These are phyloP conservation scores for Spea bombifrons DNA, from an alignment of 2,113 vertebrate species.

Conservation along the genomic window DNA sequence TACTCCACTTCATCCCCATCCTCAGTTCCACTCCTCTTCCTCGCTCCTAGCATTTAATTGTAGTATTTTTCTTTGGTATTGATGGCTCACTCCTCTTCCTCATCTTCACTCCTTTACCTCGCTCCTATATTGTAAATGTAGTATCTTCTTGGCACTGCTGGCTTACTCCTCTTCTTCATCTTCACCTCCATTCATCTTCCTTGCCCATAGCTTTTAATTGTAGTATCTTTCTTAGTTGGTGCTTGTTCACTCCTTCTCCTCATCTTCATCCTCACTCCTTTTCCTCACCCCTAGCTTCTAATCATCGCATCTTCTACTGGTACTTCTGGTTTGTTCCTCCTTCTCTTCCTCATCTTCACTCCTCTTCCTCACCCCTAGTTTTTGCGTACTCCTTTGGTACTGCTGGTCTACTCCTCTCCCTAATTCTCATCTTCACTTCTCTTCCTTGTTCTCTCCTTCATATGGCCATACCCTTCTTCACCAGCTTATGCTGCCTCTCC, in stretches of 20 bases:
- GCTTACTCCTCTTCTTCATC: neutral
- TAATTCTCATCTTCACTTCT: neutral
- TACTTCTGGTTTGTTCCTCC: neutral
- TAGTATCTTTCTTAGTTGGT: neutral
- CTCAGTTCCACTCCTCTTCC: neutral
- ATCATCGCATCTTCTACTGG: conserved; percentile 1
- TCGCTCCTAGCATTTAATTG: neutral
- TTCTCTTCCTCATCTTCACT: neutral
- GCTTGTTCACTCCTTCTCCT: neutral
- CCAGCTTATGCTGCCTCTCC: no score
- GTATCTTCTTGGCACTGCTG: no score
- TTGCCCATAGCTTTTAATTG: neutral
- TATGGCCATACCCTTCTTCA: no score
- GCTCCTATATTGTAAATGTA: no score
- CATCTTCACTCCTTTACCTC: neutral
- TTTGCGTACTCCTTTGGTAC: neutral
- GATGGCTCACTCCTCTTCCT: neutral
- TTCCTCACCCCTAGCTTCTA: neutral
- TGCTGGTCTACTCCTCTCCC: neutral
- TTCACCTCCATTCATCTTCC: neutral
- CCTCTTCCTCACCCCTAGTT: no score
- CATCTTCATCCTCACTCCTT: neutral
- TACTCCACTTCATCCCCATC: neutral
- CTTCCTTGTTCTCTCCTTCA: neutral
- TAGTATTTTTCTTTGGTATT: neutral